phyloP scores from a whole-genome alignment of 2,888 invertebrate genomes.

The Orthosia gothica region DNA sequence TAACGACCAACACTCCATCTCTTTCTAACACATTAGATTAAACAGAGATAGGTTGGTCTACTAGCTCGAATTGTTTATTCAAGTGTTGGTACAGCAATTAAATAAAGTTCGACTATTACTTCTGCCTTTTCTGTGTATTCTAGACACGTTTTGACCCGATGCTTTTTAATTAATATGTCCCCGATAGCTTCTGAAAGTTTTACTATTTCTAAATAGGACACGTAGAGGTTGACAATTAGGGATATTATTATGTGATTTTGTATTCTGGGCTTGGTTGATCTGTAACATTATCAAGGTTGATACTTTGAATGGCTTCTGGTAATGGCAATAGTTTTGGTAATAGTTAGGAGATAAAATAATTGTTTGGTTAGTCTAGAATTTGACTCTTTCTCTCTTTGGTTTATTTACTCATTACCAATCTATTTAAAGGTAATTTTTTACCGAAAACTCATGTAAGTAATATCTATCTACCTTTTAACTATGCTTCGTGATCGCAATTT shows the following conservation, averaged over 20 bases:
- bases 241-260: slow-evolving; percentile 40
- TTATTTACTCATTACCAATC: not conserved
- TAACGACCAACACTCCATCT: slow-evolving; percentile 54
- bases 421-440: not conserved
- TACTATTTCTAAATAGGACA: slow-evolving; percentile 37
- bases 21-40: slow-evolving; percentile 49
- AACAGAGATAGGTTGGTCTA: slow-evolving; percentile 43
- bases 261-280: slow-evolving; percentile 30
- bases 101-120: slow-evolving; percentile 66
- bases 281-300: slow-evolving; percentile 11
- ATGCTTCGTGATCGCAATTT: not conserved
- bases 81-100: slow-evolving; percentile 66
- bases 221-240: slow-evolving; percentile 48
- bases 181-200: slow-evolving; percentile 59
- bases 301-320: not conserved
- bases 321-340: not conserved
- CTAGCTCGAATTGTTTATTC: slow-evolving; percentile 63
- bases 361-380: not conserved
- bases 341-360: too few species aligned
- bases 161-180: slow-evolving; percentile 68
- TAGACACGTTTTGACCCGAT: slow-evolving; percentile 62
- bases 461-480: not conserved
- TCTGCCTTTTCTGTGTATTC: slow-evolving; percentile 53
- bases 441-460: not conserved
- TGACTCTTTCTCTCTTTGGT: not conserved